These are phyloP conservation scores for Catagonus wagneri DNA, from an alignment of 2,113 vertebrate species.

Conservation along the genomic window DNA sequence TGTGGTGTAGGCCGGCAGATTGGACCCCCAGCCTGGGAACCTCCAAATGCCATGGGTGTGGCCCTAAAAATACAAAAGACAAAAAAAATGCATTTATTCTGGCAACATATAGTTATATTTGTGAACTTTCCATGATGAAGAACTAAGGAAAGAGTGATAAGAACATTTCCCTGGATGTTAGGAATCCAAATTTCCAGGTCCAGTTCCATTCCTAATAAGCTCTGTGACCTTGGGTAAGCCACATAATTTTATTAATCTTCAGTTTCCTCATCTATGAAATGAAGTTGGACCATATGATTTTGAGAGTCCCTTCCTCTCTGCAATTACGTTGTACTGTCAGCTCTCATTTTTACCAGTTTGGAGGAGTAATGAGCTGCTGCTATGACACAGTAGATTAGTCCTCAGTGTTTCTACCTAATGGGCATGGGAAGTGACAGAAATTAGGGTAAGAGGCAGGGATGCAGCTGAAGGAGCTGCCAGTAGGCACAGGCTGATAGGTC, in stretches of 20 bases:
- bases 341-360: conserved; percentile 71
- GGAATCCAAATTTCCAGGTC: conserved; percentile 1
- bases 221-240: conserved; percentile 57
- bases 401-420: conserved; percentile 2
- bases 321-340: conserved; percentile 51
- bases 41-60: no score
- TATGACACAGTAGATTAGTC: conserved; percentile 39
- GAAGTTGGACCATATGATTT: conserved; percentile 63
- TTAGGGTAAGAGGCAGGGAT: not conserved
- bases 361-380: conserved; percentile 60
- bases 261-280: conserved; percentile 74
- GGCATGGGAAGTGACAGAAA: not conserved
- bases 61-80: no score
- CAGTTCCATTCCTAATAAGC: not conserved
- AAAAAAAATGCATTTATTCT: not conserved
- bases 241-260: conserved; percentile 64
- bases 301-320: conserved; percentile 56
- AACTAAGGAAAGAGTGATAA: not conserved
- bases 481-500: no score
- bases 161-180: not conserved
- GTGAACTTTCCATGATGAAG: not conserved
- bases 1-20: no score
- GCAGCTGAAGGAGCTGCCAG: not conserved
- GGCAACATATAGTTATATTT: not conserved
- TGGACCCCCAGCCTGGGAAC: no score